A percentile compares a stretch with the other conserved stretches of the same genome.
Evolutionary conservation across 2,113 vertebrate species (phyloP).

Genomic region (Cyanoderma ruficeps): DNA sequence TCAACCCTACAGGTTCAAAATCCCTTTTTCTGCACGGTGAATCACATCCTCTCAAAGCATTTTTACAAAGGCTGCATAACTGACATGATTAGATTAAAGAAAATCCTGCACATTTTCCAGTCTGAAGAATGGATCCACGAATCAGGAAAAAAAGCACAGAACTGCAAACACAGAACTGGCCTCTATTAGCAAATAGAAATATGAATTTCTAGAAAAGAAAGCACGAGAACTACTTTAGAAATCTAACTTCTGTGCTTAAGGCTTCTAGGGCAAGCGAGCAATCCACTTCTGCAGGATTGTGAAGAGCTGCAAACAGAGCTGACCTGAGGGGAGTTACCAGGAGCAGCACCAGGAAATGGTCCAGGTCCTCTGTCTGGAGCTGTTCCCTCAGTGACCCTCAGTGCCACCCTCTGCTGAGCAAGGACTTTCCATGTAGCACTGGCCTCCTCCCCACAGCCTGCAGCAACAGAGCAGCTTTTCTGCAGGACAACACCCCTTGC

Average conservation of each 20-base stretch:
- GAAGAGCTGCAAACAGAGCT: not conserved
- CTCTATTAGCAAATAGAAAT: not conserved
- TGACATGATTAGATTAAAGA: not conserved
- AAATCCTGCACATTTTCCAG: not conserved
- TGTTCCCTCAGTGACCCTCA: fast-evolving
- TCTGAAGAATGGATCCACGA: not conserved
- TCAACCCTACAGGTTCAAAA: not conserved
- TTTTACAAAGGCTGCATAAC: not conserved
- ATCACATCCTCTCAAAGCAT: not conserved
- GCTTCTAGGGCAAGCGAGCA: not conserved
- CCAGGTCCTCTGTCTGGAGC: not conserved
- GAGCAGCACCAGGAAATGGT: fast-evolving
- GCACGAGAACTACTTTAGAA: not conserved
- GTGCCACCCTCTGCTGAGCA: not conserved
- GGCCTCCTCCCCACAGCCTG: not conserved
- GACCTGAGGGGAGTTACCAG: not conserved
- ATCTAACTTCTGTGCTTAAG: not conserved
- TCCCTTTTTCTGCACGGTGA: not conserved
- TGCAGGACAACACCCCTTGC: not conserved
- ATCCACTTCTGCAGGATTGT: not conserved
- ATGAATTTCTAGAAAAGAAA: not conserved
- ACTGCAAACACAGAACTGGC: not conserved
- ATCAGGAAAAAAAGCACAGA: not conserved
- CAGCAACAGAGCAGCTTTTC: not conserved
- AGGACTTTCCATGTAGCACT: not conserved